Evolutionary conservation across 35 echinoderm and acorn worm species (phyloP).

Genomic region (Ptychodera flava): DNA sequence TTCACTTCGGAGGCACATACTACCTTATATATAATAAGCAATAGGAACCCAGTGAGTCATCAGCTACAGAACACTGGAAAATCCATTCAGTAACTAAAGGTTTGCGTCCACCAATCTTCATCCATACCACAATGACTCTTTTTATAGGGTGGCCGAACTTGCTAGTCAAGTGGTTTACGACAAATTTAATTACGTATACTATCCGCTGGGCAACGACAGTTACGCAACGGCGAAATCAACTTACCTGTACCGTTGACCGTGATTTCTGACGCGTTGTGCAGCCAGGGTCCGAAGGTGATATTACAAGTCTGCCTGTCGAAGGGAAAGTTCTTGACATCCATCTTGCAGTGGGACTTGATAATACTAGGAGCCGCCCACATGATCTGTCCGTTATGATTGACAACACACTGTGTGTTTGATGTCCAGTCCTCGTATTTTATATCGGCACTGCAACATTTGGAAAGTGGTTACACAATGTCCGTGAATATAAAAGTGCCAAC

Average conservation of each 20-base stretch:
- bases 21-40: too few species aligned
- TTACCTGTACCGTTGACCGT: slow-evolving; percentile 78
- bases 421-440: slow-evolving; percentile 91
- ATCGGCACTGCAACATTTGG: slow-evolving; percentile 49
- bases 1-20: too few species aligned
- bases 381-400: slow-evolving; percentile 64
- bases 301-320: slow-evolving; percentile 80
- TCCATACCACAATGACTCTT: too few species aligned
- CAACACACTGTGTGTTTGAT: slow-evolving; percentile 82
- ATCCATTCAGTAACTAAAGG: too few species aligned
- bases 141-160: too few species aligned
- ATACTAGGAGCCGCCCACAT: slow-evolving; percentile 94
- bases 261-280: slow-evolving; percentile 84
- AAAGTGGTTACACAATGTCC: slow-evolving; percentile 6
- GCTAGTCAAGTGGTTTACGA: too few species aligned
- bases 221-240: too few species aligned
- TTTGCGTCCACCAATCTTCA: too few species aligned
- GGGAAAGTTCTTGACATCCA: slow-evolving; percentile 96
- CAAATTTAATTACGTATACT: too few species aligned
- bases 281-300: slow-evolving; percentile 91
- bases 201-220: too few species aligned
- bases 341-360: slow-evolving; percentile 91
- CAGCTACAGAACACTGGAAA: too few species aligned
- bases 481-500: neutral
- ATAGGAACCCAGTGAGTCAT: too few species aligned